phyloP scores from a whole-genome alignment of 2,888 invertebrate genomes.

The Neocrepidodera transversa region DNA sequence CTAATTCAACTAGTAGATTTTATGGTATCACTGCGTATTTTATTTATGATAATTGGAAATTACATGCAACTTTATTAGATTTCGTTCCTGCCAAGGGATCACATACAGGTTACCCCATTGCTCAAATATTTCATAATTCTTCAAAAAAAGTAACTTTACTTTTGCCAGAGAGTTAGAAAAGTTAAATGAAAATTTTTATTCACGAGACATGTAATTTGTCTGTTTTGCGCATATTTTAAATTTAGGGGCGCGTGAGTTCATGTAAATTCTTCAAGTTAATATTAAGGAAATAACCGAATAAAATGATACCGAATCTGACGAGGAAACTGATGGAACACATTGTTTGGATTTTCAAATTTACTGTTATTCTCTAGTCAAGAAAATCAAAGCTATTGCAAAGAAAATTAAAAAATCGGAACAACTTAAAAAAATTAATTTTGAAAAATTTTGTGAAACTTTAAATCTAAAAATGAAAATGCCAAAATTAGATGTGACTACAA shows the following conservation, averaged over 20 bases:
- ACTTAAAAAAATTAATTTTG: constrained; percentile 31
- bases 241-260: neutral
- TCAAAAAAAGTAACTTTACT: neutral
- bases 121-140: neutral
- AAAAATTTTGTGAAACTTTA: constrained; percentile 31
- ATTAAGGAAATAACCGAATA: neutral
- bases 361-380: neutral
- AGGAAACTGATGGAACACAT: neutral
- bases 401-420: constrained; percentile 32
- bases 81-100: neutral
- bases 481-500: neutral
- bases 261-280: neutral
- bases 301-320: neutral
- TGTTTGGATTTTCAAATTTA: neutral
- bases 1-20: neutral
- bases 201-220: neutral
- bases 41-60: neutral
- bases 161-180: neutral
- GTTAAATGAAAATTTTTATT: neutral
- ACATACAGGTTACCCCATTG: neutral
- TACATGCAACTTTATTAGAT: neutral
- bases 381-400: constrained; percentile 7
- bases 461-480: neutral
- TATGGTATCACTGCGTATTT: neutral
- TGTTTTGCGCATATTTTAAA: neutral